A percentile compares a stretch with the other conserved stretches of the same genome.
Evolutionary conservation across 2,113 vertebrate genomes (phyloP).

Genomic region (Natator depressus): DNA sequence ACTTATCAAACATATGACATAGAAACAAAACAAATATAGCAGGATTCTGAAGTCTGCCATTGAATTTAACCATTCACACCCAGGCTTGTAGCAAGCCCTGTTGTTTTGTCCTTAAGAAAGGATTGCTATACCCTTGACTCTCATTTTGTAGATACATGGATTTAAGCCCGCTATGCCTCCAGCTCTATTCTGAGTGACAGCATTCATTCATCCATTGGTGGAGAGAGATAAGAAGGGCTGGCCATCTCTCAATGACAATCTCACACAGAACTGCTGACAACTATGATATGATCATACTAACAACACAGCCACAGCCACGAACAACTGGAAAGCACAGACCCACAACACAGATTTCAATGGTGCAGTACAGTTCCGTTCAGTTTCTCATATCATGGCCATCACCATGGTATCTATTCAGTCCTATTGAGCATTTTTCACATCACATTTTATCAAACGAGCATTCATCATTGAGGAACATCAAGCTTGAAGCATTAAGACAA

Average conservation of each 20-base stretch:
- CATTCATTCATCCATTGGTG: not conserved
- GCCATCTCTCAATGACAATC: not conserved
- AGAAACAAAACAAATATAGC: not conserved
- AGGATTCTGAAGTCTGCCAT: not conserved
- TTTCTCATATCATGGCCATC: not conserved
- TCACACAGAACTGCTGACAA: not conserved
- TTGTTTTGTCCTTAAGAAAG: not conserved
- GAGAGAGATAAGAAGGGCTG: not conserved
- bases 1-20: fast-evolving
- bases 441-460: not conserved
- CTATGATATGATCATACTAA: not conserved
- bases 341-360: not conserved
- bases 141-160: not conserved
- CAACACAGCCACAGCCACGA: not conserved
- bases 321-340: not conserved
- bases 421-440: not conserved
- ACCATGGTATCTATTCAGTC: fast-evolving
- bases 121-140: not conserved
- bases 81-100: slow-evolving; percentile 5
- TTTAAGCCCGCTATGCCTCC: not conserved
- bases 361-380: fast-evolving
- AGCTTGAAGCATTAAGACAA: not conserved
- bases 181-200: not conserved
- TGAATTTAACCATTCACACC: not conserved
- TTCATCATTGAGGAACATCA: not conserved